These are phyloP conservation scores for Microcebus murinus DNA, from an alignment of 2,113 vertebrate genomes.

Conservation along the genomic window DNA sequence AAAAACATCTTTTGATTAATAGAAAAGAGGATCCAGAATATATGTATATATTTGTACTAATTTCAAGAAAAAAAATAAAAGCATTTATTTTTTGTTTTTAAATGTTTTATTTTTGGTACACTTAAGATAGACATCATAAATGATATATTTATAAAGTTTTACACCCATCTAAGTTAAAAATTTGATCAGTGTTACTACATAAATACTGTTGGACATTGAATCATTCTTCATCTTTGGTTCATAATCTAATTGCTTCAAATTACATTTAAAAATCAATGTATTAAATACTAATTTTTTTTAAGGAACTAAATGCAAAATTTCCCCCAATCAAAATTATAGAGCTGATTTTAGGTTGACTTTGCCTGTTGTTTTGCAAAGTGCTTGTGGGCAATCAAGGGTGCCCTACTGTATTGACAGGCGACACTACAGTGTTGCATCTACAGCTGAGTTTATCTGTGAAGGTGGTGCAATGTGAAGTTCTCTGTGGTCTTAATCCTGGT, in stretches of 20 bases:
- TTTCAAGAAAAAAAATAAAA: neutral
- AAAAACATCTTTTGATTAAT: neutral
- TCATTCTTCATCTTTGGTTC: neutral
- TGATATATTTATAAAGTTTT: constrained; percentile 4
- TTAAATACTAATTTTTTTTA: constrained; percentile 62
- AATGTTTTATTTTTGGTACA: constrained; percentile 70
- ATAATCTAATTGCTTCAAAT: constrained; percentile 18
- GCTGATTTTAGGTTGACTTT: neutral
- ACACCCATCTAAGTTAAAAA: constrained; percentile 53
- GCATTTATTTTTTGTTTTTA: neutral
- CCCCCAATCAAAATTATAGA: neutral
- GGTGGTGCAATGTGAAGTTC: neutral
- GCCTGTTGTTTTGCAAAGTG: neutral
- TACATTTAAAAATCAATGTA: constrained; percentile 57
- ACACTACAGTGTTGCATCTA: neutral
- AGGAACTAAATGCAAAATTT: constrained; percentile 48
- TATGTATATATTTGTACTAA: neutral
- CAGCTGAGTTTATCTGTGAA: neutral
- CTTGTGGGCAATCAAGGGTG: neutral
- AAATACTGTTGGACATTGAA: constrained; percentile 37
- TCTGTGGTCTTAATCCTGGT: neutral
- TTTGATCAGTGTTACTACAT: constrained; percentile 40
- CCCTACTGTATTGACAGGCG: neutral
- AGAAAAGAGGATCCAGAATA: neutral
- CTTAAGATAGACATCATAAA: neutral